A percentile compares a stretch with the other conserved stretches of the same genome.
These are phyloP conservation scores for Mormyrops attenuatus DNA, from an alignment of 2,797 vertebrate genomes.

Conservation along the genomic window DNA sequence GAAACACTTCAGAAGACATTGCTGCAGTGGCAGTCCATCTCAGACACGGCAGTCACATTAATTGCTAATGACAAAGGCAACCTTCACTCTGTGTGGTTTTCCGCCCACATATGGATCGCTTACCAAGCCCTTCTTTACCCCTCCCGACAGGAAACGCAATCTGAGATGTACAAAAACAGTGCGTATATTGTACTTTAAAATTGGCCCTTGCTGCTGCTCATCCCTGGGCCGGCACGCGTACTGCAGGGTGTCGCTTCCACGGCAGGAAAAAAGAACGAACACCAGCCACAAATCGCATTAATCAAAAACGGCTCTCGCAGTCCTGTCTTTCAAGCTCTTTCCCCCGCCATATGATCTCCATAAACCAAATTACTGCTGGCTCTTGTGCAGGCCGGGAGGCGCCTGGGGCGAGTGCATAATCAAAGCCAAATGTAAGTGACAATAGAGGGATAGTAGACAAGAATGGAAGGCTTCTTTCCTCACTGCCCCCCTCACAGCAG, in stretches of 20 bases:
- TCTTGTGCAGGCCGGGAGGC: constrained; percentile 80
- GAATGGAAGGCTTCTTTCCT: constrained; percentile 53
- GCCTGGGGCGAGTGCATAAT: constrained; percentile 77
- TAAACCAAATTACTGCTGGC: constrained; percentile 84
- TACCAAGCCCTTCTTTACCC: constrained; percentile 60
- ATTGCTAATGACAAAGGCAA: constrained; percentile 82
- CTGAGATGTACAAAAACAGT: constrained; percentile 81
- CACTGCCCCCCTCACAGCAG: constrained; percentile 29
- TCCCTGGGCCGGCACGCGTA: constrained; percentile 58
- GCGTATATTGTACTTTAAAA: constrained; percentile 75
- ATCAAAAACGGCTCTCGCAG: constrained; percentile 73
- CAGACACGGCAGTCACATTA: constrained; percentile 60
- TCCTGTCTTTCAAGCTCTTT: constrained; percentile 74
- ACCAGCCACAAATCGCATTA: constrained; percentile 75
- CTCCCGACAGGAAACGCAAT: constrained; percentile 83
- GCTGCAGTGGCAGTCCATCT: constrained; percentile 32
- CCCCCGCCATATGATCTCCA: constrained; percentile 81
- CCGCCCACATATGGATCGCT: constrained; percentile 69
- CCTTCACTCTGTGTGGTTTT: constrained; percentile 83
- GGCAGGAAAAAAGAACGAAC: constrained; percentile 74
- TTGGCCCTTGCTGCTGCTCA: constrained; percentile 58
- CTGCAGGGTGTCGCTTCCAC: constrained; percentile 71
- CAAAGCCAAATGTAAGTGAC: constrained; percentile 90
- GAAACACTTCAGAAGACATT: constrained; percentile 10
- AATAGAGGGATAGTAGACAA: constrained; percentile 67